Evolutionary conservation across 2,888 invertebrate genomes (phyloP).

Genomic region (Drosophila monieri): DNA sequence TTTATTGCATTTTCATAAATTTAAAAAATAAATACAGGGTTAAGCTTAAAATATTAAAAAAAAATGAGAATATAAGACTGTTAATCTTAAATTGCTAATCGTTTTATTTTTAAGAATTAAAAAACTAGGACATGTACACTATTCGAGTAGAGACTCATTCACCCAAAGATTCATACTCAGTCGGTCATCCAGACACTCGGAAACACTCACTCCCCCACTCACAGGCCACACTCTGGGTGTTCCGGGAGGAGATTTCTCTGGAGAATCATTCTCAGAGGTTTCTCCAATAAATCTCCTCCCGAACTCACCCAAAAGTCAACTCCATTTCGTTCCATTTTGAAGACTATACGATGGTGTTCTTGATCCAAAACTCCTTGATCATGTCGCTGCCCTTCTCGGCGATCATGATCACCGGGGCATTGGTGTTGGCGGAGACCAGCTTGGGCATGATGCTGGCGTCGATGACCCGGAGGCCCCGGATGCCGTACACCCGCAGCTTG

Average conservation of each 20-base stretch:
- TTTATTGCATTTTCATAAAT: conserved; percentile 29
- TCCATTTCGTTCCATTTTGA: no score
- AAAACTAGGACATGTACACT: conserved; percentile 28
- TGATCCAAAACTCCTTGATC: conserved; percentile 93
- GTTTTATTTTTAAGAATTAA: conserved; percentile 2
- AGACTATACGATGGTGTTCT: conserved; percentile 84
- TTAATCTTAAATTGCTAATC: conserved; percentile 10
- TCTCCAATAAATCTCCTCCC: conserved; percentile 1
- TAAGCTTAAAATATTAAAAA: conserved; percentile 24
- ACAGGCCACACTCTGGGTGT: background rate
- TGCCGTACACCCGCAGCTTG: conserved; percentile 91
- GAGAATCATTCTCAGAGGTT: background rate
- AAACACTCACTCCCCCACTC: conserved; percentile 12
- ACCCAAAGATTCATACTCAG: conserved; percentile 5
- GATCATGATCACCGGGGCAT: conserved; percentile 94
- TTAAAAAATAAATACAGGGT: conserved; percentile 28
- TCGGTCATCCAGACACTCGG: conserved; percentile 11
- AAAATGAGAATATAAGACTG: background rate
- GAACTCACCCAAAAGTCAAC: no score
- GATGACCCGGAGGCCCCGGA: conserved; percentile 91
- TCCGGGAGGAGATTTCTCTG: background rate
- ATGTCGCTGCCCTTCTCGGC: conserved; percentile 95
- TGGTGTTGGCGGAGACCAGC: conserved; percentile 93
- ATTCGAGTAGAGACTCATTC: background rate
- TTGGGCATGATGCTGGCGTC: conserved; percentile 95